Evolutionary conservation across 2,113 vertebrate species (phyloP).

Genomic region (Phyllopteryx taeniolatus): DNA sequence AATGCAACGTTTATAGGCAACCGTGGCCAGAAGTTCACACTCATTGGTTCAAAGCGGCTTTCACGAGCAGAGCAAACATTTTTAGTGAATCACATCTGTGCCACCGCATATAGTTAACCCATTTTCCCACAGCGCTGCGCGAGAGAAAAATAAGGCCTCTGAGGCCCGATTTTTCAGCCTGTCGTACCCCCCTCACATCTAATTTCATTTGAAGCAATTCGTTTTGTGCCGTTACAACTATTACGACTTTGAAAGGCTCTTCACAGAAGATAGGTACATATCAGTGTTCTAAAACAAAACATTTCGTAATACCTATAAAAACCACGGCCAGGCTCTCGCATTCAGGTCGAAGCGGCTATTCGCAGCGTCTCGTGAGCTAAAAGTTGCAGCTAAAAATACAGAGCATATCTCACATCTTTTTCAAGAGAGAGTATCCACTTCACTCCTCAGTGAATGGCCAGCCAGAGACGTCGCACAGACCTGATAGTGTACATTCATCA

Average conservation of each 20-base stretch:
- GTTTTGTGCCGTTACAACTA: conserved; percentile 19
- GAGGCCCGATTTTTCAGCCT: conserved; percentile 23
- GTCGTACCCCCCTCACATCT: conserved; percentile 11
- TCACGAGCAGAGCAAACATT: conserved; percentile 70
- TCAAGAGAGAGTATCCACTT: conserved; percentile 56
- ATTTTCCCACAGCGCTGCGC: conserved; percentile 3
- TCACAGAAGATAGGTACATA: not conserved
- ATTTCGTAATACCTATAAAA: not conserved
- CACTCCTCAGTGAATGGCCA: conserved; percentile 57
- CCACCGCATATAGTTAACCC: conserved; percentile 60
- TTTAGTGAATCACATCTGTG: conserved; percentile 67
- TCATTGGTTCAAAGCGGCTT: conserved; percentile 73
- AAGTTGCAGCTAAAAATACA: conserved; percentile 67
- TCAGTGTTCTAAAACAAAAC: not conserved
- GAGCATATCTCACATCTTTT: conserved; percentile 63
- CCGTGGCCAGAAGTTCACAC: conserved; percentile 72
- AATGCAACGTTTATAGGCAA: conserved; percentile 71
- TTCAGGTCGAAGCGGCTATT: conserved; percentile 39
- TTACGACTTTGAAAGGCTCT: conserved; percentile 4
- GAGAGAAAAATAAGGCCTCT: conserved; percentile 1
- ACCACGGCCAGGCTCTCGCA: not conserved
- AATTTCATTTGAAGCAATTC: conserved; percentile 43
- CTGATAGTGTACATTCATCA: conserved; percentile 57
- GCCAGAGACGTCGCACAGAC: conserved; percentile 51
- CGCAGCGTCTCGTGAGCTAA: conserved; percentile 38